Conservation (phyloP, 2,113 vertebrate species). For the Poeciliopsis occidentalis region DNA sequence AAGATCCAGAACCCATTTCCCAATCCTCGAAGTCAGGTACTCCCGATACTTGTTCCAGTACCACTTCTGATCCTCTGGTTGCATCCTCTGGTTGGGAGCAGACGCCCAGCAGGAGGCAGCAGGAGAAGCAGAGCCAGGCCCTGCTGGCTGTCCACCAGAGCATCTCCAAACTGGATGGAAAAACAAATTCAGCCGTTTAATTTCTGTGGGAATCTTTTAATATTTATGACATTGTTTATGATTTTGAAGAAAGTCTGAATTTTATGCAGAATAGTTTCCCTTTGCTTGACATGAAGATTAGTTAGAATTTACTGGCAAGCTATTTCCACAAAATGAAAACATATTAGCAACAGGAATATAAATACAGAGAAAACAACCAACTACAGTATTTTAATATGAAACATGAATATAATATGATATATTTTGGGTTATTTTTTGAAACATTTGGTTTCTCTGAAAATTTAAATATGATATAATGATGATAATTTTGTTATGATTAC, state of each 20-base stretch:
- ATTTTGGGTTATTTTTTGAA: background rate
- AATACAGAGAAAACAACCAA: background rate
- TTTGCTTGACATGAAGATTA: background rate
- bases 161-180: constrained; percentile 50
- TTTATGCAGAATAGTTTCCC: background rate
- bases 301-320: background rate
- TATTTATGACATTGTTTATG: background rate
- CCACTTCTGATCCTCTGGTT: constrained; percentile 5
- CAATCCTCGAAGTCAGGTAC: constrained; percentile 52
- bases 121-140: constrained; percentile 56
- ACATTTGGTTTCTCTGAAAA: background rate
- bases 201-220: background rate
- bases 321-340: background rate
- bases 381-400: background rate
- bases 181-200: background rate
- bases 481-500: background rate
- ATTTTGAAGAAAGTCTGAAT: background rate
- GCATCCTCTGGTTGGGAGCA: constrained; percentile 35
- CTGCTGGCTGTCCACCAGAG: constrained; percentile 50
- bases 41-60: constrained; percentile 31
- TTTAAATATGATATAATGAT: background rate
- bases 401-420: background rate
- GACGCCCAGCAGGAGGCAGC: constrained; percentile 64
- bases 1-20: constrained; percentile 79
- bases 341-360: background rate